Percentiles rank a stretch among this genome's conserved stretches.
Conservation (phyloP, 2,888 invertebrate genomes). For the Diabrotica balteata region DNA sequence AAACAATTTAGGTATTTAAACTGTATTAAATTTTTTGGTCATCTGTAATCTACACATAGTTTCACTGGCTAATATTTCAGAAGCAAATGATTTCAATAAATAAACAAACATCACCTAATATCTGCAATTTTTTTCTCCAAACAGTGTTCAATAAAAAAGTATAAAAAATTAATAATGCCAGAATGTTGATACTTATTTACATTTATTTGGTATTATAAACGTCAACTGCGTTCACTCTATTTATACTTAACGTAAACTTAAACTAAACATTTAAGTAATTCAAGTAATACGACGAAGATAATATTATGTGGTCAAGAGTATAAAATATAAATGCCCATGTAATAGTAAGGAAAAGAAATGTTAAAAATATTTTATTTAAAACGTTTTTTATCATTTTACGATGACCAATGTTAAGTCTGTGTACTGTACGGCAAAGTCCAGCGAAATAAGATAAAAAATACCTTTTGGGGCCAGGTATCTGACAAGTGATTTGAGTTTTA, state of each 20-base stretch:
- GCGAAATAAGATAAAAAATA: no score
- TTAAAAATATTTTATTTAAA: background rate
- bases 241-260: background rate
- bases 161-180: slow-evolving; percentile 26
- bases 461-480: no score
- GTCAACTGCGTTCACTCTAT: slow-evolving; percentile 20
- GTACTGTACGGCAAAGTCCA: no score
- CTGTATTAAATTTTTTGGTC: slow-evolving; percentile 24
- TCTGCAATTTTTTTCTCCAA: slow-evolving; percentile 1
- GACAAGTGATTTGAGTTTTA: no score
- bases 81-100: slow-evolving; percentile 19
- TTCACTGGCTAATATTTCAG: slow-evolving; percentile 21
- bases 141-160: slow-evolving; percentile 25
- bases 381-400: no score
- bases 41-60: slow-evolving; percentile 23
- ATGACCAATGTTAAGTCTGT: no score
- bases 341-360: background rate
- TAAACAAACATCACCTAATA: slow-evolving; percentile 12
- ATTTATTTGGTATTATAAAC: slow-evolving; percentile 23
- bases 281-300: background rate
- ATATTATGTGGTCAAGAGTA: background rate
- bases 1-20: slow-evolving; percentile 7
- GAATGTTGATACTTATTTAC: slow-evolving; percentile 22
- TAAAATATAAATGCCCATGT: slow-evolving; percentile 1
- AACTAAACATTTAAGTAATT: background rate